A percentile compares a stretch with the other conserved stretches of the same genome.
phyloP scores from a whole-genome alignment of 2,797 vertebrate genomes.

The Pogoniulus pusillus region DNA sequence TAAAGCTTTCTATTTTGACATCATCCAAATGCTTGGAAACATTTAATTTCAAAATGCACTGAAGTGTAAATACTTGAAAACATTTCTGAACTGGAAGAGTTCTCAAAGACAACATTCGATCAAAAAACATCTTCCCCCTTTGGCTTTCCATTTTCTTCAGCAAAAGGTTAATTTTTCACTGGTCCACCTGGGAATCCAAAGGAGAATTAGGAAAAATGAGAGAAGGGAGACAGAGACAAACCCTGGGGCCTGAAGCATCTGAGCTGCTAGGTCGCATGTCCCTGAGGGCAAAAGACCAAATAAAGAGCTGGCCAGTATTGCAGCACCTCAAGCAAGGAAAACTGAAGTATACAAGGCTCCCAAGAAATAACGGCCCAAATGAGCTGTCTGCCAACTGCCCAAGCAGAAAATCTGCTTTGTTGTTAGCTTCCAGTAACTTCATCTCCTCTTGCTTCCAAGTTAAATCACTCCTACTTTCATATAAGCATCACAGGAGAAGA shows the following conservation, averaged over 20 bases:
- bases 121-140: background rate
- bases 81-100: background rate
- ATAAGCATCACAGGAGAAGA: background rate
- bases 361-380: background rate
- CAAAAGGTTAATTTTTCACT: background rate
- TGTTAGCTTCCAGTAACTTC: background rate
- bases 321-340: slow-evolving; percentile 7
- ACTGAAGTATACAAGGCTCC: background rate
- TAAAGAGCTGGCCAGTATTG: background rate
- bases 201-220: background rate
- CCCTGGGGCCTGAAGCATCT: background rate
- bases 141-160: background rate
- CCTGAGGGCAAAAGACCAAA: slow-evolving; percentile 8
- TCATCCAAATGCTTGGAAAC: background rate
- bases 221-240: background rate
- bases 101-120: background rate
- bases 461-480: background rate
- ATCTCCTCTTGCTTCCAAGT: background rate
- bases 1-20: background rate
- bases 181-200: background rate
- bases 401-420: background rate
- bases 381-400: background rate
- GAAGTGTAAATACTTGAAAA: background rate
- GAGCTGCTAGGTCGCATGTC: background rate
- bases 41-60: background rate